These are phyloP conservation scores for Hesperia comma DNA, from an alignment of 2,888 invertebrate genomes.

Conservation along the genomic window DNA sequence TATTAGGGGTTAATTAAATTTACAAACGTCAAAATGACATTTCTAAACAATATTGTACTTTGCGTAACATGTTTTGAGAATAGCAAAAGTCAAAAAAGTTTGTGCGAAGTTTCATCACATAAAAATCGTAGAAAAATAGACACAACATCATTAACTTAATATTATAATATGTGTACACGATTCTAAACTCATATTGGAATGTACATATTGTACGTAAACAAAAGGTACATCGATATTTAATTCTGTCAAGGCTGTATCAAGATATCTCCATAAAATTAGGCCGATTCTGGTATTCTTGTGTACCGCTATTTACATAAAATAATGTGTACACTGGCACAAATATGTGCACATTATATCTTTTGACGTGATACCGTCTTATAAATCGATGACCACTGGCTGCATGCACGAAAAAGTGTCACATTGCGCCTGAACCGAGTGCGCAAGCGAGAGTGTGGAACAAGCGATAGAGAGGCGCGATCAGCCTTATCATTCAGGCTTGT, in stretches of 20 bases:
- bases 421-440: too few species aligned
- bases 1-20: slow-evolving; percentile 36
- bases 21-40: slow-evolving; percentile 1
- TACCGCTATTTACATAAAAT: not conserved
- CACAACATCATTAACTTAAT: not conserved
- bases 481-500: too few species aligned
- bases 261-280: too few species aligned
- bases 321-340: not conserved
- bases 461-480: too few species aligned
- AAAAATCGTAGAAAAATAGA: not conserved
- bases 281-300: too few species aligned
- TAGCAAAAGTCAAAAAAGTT: not conserved
- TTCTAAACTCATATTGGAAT: slow-evolving; percentile 5
- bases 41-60: slow-evolving; percentile 2
- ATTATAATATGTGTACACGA: not conserved
- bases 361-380: too few species aligned
- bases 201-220: not conserved
- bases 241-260: too few species aligned
- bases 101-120: slow-evolving; percentile 1
- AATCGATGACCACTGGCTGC: too few species aligned
- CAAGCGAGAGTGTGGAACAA: too few species aligned
- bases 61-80: slow-evolving; percentile 26
- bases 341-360: not conserved
- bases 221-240: not conserved
- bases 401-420: too few species aligned